These are phyloP conservation scores for Rhyacophila evoluta DNA, from an alignment of 2,888 invertebrate species.

Conservation along the genomic window DNA sequence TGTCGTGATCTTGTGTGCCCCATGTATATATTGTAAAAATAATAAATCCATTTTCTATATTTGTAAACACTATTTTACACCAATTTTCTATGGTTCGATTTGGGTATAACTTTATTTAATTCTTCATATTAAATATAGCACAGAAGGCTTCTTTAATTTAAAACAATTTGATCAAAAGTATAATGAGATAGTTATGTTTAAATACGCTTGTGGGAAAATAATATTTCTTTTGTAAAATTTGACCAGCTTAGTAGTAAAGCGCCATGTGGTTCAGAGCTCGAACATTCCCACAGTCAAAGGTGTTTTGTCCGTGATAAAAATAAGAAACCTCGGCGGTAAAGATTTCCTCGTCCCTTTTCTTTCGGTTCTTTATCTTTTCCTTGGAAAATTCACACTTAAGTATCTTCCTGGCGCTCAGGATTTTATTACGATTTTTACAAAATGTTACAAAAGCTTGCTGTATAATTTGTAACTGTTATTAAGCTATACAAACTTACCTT, in stretches of 20 bases:
- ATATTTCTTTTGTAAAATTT: conserved; percentile 1
- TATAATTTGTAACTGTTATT: background rate
- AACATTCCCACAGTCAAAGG: conserved; percentile 53
- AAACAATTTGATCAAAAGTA: too few species aligned
- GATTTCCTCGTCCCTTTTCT: conserved; percentile 54
- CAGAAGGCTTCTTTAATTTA: too few species aligned
- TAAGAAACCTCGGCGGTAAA: conserved; percentile 56
- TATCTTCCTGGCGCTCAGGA: background rate
- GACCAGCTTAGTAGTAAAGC: conserved; percentile 30
- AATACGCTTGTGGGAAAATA: too few species aligned
- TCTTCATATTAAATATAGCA: too few species aligned
- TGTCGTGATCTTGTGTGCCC: too few species aligned
- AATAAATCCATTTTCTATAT: too few species aligned
- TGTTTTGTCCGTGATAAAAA: conserved; percentile 55
- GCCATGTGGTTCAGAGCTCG: conserved; percentile 47
- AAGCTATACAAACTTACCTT: too few species aligned
- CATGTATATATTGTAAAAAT: too few species aligned
- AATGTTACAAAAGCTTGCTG: background rate
- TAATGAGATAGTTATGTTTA: too few species aligned
- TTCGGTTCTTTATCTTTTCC: conserved; percentile 31
- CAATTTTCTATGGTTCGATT: too few species aligned
- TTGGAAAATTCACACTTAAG: conserved; percentile 28
- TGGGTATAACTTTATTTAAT: too few species aligned
- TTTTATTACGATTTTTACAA: background rate
- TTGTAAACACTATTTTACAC: too few species aligned